Conservation (phyloP, 2,888 invertebrate genomes). For the Cephus nigrinus region DNA sequence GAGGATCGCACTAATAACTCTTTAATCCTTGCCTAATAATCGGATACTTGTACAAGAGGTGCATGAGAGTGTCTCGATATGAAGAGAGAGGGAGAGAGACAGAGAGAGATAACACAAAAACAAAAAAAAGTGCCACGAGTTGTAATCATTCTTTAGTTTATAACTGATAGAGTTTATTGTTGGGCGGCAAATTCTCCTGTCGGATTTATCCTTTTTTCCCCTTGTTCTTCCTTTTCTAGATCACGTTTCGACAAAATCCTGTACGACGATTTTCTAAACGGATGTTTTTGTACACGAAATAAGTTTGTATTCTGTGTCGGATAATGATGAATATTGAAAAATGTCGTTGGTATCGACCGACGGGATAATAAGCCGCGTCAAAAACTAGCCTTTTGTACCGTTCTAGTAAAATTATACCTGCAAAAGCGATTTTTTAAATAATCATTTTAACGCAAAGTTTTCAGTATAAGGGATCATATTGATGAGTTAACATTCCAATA, state of each 20-base stretch:
- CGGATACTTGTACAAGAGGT: neutral
- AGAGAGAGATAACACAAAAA: neutral
- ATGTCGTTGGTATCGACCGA: neutral
- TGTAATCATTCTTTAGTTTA: conserved; percentile 4
- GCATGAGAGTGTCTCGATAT: neutral
- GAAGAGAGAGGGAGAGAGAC: neutral
- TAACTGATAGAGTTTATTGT: neutral
- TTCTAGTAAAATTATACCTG: conserved; percentile 36
- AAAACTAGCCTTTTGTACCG: conserved; percentile 34
- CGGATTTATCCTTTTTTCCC: neutral
- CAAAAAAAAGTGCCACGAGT: conserved; percentile 1
- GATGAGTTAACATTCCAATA: conserved; percentile 44
- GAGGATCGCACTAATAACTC: neutral
- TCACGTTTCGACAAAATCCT: neutral
- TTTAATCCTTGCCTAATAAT: neutral
- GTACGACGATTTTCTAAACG: neutral
- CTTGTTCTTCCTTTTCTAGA: neutral
- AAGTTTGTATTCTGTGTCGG: neutral
- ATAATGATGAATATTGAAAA: neutral
- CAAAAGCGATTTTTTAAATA: conserved; percentile 24
- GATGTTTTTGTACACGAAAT: neutral
- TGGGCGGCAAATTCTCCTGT: neutral
- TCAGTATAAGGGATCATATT: conserved; percentile 1
- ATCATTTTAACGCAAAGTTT: conserved; percentile 24
- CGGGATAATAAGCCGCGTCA: neutral